Evolutionary conservation across 2,888 invertebrate genomes (phyloP), one percentile per base, ranked within the genome.

Genomic region (Biston stratarius): DNA sequence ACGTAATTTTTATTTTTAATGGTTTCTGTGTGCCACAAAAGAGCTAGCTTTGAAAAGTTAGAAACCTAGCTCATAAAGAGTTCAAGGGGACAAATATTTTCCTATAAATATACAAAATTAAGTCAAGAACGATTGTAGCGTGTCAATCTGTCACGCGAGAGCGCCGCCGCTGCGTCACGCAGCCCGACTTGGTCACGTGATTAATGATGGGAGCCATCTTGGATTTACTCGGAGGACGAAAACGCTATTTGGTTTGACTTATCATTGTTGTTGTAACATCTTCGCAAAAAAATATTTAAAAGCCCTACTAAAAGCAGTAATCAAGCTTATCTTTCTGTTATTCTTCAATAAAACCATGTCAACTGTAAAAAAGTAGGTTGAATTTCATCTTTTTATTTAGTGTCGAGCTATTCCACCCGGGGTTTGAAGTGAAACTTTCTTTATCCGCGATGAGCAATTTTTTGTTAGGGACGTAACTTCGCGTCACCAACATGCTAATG

Each of bases 141-240:
- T 70, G 79, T 77, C 80, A 78, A 73, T 81, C 80, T 71, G 72
- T 61, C 70, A 74, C 74, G 68, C 70, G 61, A 74, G 65, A 69
- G 74, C 75, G 73, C 74, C 75, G 69, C 69, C 51, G 70, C 72
- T 66, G 56, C 58, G 61, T 58, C 62, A 67, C 61, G 63, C 67
- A 48, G 64, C 51, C 45, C 14, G 40, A 40, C 62, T 71, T 64
- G 72, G 82, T 73, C 76, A 69, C 74, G 77, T 83, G 83, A 84
- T 83, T 82, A 83, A 84, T 83, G 78, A 70, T 55, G 61, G 45
- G 65, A 63, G 77, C 78, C 81, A 81, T 83, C 74, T 83, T 81
- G 80, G 70, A 78, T 79, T 79, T 69, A 69, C 64, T 62, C 42
- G 53, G 67, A 48, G 52, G 58, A 58, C 15, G 58, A 55, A 15